Base-by-base conservation (phyloP, 1,140 invertebrate genomes). In the Pseudomyrmex dendroicus region DNA sequence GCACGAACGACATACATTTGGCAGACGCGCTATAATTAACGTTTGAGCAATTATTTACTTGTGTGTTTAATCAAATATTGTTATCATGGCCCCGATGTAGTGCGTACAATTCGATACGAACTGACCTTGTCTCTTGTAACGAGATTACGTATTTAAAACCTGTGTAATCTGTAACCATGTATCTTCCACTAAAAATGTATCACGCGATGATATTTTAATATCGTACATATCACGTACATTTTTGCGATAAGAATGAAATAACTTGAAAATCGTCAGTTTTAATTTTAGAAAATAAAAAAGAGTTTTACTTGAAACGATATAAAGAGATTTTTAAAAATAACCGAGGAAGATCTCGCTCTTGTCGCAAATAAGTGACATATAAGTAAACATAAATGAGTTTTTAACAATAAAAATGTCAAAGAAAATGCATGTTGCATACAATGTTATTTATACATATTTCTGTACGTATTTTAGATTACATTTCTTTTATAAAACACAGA, bases 31-130 rank as follows among this genome's bases (percentile, higher is more conserved):
- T 63, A 61, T 72, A 82, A 84, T 84, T 56, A 88, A 54, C 15
- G 67, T 82, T 84, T 66, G 12, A 54, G n/a, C 48, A 72, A 72
- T 84, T 54, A 35, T 50, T 63, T 72, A 9, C 61, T 74, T n/a
- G 22, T 20, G 13, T 48, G 78, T 63, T 82, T 84, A 83, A 86
- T 86, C 84, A 90, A 89, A 89, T 84, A 90, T 62, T 20, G 46
- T 90, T 90, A 90, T 90, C 89, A 57, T 12, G 25, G 9, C 77
- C 50, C 73, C 73, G 64, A 89, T 83, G 84, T 61, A 57, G 25
- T 48, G 15, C 44, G 9, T 73, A 83, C 50, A 56, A 57, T 52
- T 17, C 54, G 61, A 35, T 52, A 74, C 3, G 25, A 64, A 52
- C 57, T 25, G 48, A 76, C 73, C 57, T 68, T 83, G 57, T 20